These are phyloP conservation scores for Gonocerus acuteangulatus DNA, from an alignment of 2,888 invertebrate genomes.

Conservation along the genomic window DNA sequence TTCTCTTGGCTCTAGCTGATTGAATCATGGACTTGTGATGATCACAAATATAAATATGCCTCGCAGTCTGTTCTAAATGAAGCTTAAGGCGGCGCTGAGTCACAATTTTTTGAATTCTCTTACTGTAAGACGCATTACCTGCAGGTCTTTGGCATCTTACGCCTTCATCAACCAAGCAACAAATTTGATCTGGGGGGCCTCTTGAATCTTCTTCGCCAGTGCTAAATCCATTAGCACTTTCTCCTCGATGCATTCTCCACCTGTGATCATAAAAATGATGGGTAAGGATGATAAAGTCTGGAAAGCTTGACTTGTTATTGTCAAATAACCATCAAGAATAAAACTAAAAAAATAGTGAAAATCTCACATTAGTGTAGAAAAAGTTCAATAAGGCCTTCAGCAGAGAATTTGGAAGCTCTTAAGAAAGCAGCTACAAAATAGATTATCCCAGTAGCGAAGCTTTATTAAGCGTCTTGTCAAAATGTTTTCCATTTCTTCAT, in stretches of 20 bases:
- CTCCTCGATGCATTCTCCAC: constrained; percentile 34
- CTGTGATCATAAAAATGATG: background rate
- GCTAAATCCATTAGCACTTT: constrained; percentile 76
- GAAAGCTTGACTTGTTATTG: too few species aligned
- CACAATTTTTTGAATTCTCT: constrained; percentile 92
- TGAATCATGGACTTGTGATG: constrained; percentile 93
- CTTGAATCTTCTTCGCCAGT: constrained; percentile 85
- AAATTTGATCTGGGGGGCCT: constrained; percentile 79
- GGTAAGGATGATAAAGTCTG: too few species aligned
- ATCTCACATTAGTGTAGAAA: too few species aligned
- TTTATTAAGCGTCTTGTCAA: too few species aligned
- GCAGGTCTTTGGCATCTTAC: constrained; percentile 80
- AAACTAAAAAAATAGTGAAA: too few species aligned
- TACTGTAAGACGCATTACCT: constrained; percentile 92
- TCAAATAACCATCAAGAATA: too few species aligned
- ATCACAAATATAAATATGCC: constrained; percentile 94
- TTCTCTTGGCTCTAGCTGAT: constrained; percentile 82
- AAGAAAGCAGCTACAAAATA: too few species aligned
- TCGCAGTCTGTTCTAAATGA: constrained; percentile 72
- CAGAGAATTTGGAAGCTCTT: too few species aligned
- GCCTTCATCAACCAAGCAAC: constrained; percentile 85
- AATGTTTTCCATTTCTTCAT: too few species aligned
- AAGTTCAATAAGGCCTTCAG: too few species aligned
- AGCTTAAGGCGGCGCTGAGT: constrained; percentile 83
- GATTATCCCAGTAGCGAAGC: too few species aligned